Percentiles rank a stretch among this genome's conserved stretches.
Evolutionary conservation across 2,888 invertebrate genomes (phyloP).

Genomic region (Noctua fimbriata): DNA sequence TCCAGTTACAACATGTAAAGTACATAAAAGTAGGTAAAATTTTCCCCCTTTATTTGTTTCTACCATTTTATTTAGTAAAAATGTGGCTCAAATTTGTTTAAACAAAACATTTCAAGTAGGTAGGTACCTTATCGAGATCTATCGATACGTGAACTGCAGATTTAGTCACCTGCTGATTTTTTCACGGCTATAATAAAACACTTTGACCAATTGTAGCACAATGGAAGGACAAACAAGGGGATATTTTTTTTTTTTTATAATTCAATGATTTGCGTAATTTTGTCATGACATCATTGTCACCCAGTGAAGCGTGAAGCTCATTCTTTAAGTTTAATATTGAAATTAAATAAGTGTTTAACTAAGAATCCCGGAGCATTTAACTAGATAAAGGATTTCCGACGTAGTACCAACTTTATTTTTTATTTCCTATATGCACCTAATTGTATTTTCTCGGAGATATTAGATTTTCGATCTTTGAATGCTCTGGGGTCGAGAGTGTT

Average conservation of each 20-base stretch:
- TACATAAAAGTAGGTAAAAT: background rate
- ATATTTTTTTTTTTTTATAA: conserved; percentile 64
- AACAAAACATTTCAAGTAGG: conserved; percentile 7
- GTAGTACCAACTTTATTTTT: conserved; percentile 7
- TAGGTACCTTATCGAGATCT: conserved; percentile 3
- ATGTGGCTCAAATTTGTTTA: background rate
- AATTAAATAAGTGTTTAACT: conserved; percentile 19
- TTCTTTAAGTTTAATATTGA: conserved; percentile 67
- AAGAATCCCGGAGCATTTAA: conserved; percentile 9
- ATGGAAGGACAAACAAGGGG: conserved; percentile 73
- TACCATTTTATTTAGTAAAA: background rate
- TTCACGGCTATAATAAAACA: conserved; percentile 53
- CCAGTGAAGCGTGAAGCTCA: conserved; percentile 73
- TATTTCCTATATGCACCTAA: conserved; percentile 5
- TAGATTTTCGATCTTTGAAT: conserved; percentile 12
- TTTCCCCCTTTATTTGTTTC: background rate
- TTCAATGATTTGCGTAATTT: conserved; percentile 71
- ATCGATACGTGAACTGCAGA: conserved; percentile 23
- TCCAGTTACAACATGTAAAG: background rate
- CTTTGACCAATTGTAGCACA: conserved; percentile 68
- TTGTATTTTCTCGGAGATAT: conserved; percentile 4
- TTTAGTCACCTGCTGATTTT: conserved; percentile 50
- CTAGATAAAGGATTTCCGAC: conserved; percentile 3
- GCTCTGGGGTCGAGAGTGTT: conserved; percentile 12
- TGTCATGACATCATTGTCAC: conserved; percentile 77